Evolutionary conservation across 2,113 vertebrate genomes (phyloP), one percentile per base, ranked within the genome.

Genomic region (Cisticola juncidis): DNA sequence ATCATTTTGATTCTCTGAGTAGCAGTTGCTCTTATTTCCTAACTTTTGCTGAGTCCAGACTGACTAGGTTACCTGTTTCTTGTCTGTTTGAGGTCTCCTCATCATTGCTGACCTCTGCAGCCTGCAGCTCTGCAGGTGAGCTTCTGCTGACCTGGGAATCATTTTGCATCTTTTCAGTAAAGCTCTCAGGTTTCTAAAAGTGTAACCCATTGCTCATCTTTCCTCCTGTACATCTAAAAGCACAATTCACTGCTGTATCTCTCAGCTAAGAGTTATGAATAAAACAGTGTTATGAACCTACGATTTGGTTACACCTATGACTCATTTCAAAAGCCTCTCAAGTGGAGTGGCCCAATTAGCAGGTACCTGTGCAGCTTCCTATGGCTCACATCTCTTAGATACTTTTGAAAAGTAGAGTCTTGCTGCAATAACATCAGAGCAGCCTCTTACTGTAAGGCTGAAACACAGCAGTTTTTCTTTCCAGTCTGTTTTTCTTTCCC

Each of bases 281-380:
- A 93, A 84, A 94, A 88, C 42, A 91, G 48, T 14, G 31, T 51
- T 73, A 91, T 23, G 69, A 89, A 86, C 3, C 8, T 54, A 44
- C 36, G 25, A 81, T 85, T 93, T 40, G 19, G 28, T 91, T 61
- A 73, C 42, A 84, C 65, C 64, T 66, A 24, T 69, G 77, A 89
- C 60, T 89, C 84, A 61, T 40, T 80, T 44, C 94, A 89, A 82
- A 96, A 92, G 62, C 74, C 58, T 86, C 79, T 92, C 36, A 33
- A 47, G 44, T 35, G 53, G 58, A 94, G 66, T 48, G 45, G 45
- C 58, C 53, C 74, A 80, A 61, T 90, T 86, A 95, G n/a, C 45
- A 90, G 54, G 28, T 60, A 80, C 71, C 88, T 60, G 36, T 35
- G 36, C 40, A 36, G 14, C 17, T 68, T 92, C 48, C 74, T 51